Percentiles rank a stretch among this genome's conserved stretches.
Conservation (phyloP, 2,113 vertebrate species). For the Melanostigma gelatinosum region DNA sequence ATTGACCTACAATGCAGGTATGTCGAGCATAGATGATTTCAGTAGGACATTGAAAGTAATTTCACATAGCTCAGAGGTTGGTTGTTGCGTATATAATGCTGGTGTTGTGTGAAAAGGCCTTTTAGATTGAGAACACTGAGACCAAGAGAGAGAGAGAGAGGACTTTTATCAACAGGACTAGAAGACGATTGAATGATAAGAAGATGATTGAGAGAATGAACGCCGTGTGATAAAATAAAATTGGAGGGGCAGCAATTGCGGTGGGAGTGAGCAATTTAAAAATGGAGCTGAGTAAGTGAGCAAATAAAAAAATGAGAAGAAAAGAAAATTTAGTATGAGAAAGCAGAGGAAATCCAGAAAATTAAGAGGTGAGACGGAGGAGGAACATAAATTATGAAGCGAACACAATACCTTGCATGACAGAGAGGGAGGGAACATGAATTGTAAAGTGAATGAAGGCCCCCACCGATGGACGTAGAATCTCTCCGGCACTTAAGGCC, state of each 20-base stretch:
- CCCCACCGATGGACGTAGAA: conserved; percentile 27
- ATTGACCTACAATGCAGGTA: not conserved
- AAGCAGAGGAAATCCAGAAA: conserved; percentile 12
- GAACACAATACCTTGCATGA: conserved; percentile 38
- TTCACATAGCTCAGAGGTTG: too few relatives aligned
- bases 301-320: not conserved
- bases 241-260: not conserved
- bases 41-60: not conserved
- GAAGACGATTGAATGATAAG: conserved; percentile 7
- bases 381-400: conserved; percentile 41
- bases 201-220: not conserved
- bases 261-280: conserved; percentile 18
- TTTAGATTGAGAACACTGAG: too few relatives aligned
- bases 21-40: not conserved
- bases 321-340: not conserved
- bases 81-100: not conserved
- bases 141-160: too few relatives aligned
- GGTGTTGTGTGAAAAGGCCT: too few relatives aligned
- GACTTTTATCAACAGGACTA: not conserved
- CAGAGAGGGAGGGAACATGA: conserved; percentile 21
- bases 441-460: conserved; percentile 55
- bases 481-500: conserved; percentile 19
- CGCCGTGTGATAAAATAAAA: conserved; percentile 13
- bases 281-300: conserved; percentile 19
- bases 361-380: conserved; percentile 31